phyloP scores from a whole-genome alignment of 2,797 vertebrate species.

The Semaprochilodus insignis region DNA sequence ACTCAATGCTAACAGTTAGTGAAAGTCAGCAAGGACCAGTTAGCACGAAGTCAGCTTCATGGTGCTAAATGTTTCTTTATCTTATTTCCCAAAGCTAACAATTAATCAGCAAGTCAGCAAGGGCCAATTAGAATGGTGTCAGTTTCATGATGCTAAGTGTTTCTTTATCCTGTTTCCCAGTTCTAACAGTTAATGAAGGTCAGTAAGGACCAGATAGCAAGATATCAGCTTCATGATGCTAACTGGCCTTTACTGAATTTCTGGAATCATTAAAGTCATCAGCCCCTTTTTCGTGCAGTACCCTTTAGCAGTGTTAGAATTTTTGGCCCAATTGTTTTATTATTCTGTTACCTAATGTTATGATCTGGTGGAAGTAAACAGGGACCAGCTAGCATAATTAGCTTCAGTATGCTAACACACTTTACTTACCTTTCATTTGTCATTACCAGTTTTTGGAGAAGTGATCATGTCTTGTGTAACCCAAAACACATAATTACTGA shows the following conservation, averaged over 20 bases:
- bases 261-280: not conserved
- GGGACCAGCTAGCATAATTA: not conserved
- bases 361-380: no score
- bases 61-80: not conserved
- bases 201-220: conserved; percentile 1
- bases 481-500: no score
- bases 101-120: no score
- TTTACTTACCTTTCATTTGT: no score
- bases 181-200: not conserved
- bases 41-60: conserved; percentile 3
- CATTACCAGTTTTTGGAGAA: no score
- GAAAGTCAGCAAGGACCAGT: not conserved
- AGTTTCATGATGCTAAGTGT: not conserved
- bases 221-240: not conserved
- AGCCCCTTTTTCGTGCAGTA: not conserved
- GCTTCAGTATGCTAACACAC: not conserved
- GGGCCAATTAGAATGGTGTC: no score
- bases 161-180: not conserved
- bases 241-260: not conserved
- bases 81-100: not conserved
- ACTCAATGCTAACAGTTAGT: not conserved
- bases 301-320: not conserved
- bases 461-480: no score
- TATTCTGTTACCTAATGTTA: not conserved
- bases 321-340: not conserved